Percentiles rank a stretch among this genome's conserved stretches.
These are phyloP conservation scores for Oophaga pumilio DNA, from an alignment of 2,113 vertebrate species.

Conservation along the genomic window DNA sequence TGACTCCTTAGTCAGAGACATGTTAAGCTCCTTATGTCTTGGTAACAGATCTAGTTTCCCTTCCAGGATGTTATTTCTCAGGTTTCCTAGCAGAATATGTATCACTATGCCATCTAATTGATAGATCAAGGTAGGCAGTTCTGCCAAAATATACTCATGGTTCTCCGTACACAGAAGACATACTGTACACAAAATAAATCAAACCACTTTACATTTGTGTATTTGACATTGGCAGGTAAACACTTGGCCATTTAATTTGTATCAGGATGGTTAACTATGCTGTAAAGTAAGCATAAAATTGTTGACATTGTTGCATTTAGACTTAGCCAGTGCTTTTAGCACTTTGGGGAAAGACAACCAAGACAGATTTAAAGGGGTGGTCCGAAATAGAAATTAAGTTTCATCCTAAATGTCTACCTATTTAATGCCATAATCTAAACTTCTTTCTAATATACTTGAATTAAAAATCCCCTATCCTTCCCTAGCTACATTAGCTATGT, in stretches of 20 bases:
- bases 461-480: too few species aligned
- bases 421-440: too few species aligned
- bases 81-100: background rate
- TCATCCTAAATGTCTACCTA: too few species aligned
- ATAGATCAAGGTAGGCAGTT: slow-evolving; percentile 1
- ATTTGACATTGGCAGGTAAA: background rate
- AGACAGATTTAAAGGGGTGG: too few species aligned
- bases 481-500: too few species aligned
- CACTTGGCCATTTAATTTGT: background rate
- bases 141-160: background rate
- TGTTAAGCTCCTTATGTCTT: background rate
- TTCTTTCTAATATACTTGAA: too few species aligned
- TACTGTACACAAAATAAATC: background rate
- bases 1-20: background rate
- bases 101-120: slow-evolving; percentile 8
- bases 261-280: background rate
- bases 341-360: too few species aligned
- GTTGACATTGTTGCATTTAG: too few species aligned
- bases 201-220: background rate
- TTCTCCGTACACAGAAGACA: background rate
- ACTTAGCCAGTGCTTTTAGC: too few species aligned
- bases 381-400: too few species aligned
- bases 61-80: slow-evolving; percentile 20
- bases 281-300: too few species aligned
- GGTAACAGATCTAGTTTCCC: slow-evolving; percentile 6